Conservation (phyloP, 2,888 invertebrate genomes). For the Hermodice carunculata region DNA sequence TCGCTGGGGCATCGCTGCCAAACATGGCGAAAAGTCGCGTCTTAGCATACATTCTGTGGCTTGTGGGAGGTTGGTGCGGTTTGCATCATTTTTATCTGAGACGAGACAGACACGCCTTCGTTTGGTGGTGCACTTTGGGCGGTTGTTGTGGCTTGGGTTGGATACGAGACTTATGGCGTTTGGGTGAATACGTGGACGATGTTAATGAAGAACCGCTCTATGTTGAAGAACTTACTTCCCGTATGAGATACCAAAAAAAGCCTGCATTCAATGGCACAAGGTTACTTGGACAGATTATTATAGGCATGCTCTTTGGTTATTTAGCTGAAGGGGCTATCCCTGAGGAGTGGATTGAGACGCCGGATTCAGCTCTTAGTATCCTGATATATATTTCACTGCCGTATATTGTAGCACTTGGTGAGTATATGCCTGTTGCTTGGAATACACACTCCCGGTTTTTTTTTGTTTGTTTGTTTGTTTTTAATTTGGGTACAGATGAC, state of each 20-base stretch:
- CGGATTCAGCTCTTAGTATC: too few species aligned
- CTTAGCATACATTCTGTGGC: conserved; percentile 86
- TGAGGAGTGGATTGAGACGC: conserved; percentile 12
- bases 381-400: too few species aligned
- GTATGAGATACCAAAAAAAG: conserved; percentile 71
- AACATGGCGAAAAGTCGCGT: conserved; percentile 70
- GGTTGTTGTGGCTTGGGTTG: conserved; percentile 87
- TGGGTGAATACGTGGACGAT: conserved; percentile 88
- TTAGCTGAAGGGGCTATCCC: conserved; percentile 37
- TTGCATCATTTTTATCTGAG: conserved; percentile 91
- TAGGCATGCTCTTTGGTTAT: conserved; percentile 53
- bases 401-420: too few species aligned
- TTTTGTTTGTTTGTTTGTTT: too few species aligned
- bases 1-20: too few species aligned
- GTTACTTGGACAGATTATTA: conserved; percentile 53
- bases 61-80: conserved; percentile 89
- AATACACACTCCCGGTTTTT: too few species aligned
- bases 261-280: conserved; percentile 31
- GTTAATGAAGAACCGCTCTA: conserved; percentile 66
- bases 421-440: too few species aligned
- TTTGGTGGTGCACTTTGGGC: conserved; percentile 89
- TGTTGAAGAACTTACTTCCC: conserved; percentile 73
- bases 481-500: too few species aligned
- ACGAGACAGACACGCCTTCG: conserved; percentile 89
- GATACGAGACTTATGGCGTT: conserved; percentile 85